Evolutionary conservation across 2,888 invertebrate genomes (phyloP), one percentile per base, ranked within the genome.

Genomic region (Steinernema carpocapsae): DNA sequence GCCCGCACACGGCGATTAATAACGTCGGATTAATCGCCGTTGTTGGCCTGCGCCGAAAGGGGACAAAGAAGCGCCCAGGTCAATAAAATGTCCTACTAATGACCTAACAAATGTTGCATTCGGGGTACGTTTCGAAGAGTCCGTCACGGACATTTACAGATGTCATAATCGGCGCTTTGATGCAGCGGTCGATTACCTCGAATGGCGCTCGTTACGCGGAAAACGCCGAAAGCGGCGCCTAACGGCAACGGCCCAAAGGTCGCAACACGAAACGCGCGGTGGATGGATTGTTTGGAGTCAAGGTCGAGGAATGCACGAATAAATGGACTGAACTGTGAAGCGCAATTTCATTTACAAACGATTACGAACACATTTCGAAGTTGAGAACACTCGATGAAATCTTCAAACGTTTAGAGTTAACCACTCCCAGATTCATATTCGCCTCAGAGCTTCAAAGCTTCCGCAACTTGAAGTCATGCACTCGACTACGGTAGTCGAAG

Each of bases 201-300:
- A 56, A 56, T 24, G 22, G 56, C 22, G 56, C 26, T n/a, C n/a
- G n/a, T n/a, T n/a, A n/a, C n/a, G n/a, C n/a, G n/a, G 56, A 24
- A 56, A 56, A 56, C 56, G 56, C 56, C 56, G 56, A 56, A 56
- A 56, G 56, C 22, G 56, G 22, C 6, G 12, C 56, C 2, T 51
- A 51, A 51, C 51, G 51, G 56, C 56, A 26, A 26, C 56, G 56
- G 56, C 56, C 22, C 56, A 19, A 51, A 51, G 51, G 51, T 51
- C 51, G 51, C n/a, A n/a, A n/a, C n/a, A n/a, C n/a, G n/a, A n/a
- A n/a, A n/a, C n/a, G n/a, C n/a, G n/a, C 56, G 24, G 56, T 26
- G 56, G 17, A 56, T 56, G 24, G 56, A 56, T 56, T 26, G 26
- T 56, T 56, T 56, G 2, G 10, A 51, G 56, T 56, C 56, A 56